Conservation (phyloP, 2,888 invertebrate species). For the Lepidocyrtoides sp. region DNA sequence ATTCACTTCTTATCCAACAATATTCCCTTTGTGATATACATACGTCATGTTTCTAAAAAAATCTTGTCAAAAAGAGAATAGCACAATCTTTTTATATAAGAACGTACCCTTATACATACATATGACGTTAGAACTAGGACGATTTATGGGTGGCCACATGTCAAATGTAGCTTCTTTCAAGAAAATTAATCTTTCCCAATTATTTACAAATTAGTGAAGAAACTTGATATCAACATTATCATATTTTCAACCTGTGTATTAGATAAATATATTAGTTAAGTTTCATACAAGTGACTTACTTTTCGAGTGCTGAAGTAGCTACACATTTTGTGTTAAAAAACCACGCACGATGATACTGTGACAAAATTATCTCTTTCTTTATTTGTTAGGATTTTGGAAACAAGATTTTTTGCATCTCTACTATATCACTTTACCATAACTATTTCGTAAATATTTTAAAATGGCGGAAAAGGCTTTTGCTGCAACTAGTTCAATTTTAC, state of each 20-base stretch:
- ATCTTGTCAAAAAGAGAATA: background rate
- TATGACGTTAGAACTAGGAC: background rate
- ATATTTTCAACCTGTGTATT: too few relatives aligned
- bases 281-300: too few relatives aligned
- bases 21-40: background rate
- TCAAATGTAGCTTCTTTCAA: background rate
- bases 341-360: too few relatives aligned
- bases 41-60: background rate
- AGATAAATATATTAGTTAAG: too few relatives aligned
- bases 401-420: too few relatives aligned
- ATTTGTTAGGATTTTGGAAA: too few relatives aligned
- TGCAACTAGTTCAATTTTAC: background rate
- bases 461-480: background rate
- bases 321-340: too few relatives aligned
- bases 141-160: constrained; percentile 3
- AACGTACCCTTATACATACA: too few relatives aligned
- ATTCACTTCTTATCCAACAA: background rate
- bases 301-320: too few relatives aligned
- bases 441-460: background rate
- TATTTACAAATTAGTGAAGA: background rate
- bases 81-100: background rate
- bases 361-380: too few relatives aligned
- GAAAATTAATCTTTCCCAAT: background rate
- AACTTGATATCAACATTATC: background rate
- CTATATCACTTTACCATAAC: background rate